These are phyloP conservation scores for Palloptera scutellata DNA, from an alignment of 2,888 invertebrate genomes.

Conservation along the genomic window DNA sequence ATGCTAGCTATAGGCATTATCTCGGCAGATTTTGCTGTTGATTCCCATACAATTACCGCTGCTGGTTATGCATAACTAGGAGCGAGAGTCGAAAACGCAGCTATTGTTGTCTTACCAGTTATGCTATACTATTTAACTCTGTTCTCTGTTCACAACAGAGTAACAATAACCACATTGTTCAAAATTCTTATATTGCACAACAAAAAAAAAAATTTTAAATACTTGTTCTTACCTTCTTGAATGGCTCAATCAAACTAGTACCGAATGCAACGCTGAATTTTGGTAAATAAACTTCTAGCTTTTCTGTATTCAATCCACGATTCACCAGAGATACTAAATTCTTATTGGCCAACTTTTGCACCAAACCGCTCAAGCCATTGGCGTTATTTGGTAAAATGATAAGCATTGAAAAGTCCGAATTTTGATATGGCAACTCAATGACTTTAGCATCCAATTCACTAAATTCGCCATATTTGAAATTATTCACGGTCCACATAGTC, in stretches of 20 bases:
- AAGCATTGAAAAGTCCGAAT: conserved; percentile 75
- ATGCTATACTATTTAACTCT: too few species aligned
- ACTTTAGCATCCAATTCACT: conserved; percentile 68
- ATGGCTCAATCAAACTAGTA: conserved; percentile 69
- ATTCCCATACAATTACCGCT: too few species aligned
- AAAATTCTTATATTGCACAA: too few species aligned
- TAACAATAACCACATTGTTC: too few species aligned
- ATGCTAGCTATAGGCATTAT: too few species aligned
- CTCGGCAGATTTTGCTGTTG: too few species aligned
- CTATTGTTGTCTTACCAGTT: too few species aligned
- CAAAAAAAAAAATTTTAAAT: too few species aligned
- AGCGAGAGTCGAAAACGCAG: too few species aligned
- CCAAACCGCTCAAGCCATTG: conserved; percentile 72
- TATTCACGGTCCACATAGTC: conserved; percentile 58
- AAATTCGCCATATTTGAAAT: conserved; percentile 64
- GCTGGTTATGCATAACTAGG: too few species aligned
- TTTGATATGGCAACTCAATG: conserved; percentile 77
- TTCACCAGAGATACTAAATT: conserved; percentile 67
- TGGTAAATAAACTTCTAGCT: conserved; percentile 76
- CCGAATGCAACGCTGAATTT: conserved; percentile 83
- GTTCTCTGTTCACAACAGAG: too few species aligned
- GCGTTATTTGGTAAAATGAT: conserved; percentile 76
- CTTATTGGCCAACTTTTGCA: conserved; percentile 70
- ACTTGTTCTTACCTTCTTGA: conserved; percentile 71
- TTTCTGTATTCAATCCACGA: conserved; percentile 64